Evolutionary conservation across 2,797 vertebrate species (phyloP), one percentile per base, ranked within the genome.

Genomic region (Microctenopoma stevenorrisi): DNA sequence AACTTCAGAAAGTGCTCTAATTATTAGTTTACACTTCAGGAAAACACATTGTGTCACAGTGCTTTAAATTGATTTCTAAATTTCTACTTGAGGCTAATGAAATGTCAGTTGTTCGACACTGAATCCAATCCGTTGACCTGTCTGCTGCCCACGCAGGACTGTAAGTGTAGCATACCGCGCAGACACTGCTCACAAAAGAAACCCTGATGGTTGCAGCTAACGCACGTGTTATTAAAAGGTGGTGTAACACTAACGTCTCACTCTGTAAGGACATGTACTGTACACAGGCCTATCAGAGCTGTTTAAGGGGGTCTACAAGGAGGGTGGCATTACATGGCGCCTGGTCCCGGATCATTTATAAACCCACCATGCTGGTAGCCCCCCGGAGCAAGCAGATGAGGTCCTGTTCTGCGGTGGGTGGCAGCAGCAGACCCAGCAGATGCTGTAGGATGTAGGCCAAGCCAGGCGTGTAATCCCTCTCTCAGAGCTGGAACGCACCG

Each of bases 281-380:
- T 5, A 8, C 14, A 7, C 2, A 63, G 58, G 44, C 33, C 61
- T 26, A 22, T 52, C 15, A 0, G 42, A 35, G 60, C 8, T 14
- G 50, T 59, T 49, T 46, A 7, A 7, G 0, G 61, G 38, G 72
- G 54, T 67, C 54, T 66, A 63, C 70, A 60, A 40, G 1, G 18
- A 38, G 70, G 78, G 83, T 58, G 81, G 75, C 71, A 61, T 70
- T 44, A 68, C 75, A 43, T 88, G 91, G 91, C 88, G 89, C 91
- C 91, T 88, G 78, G 90, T 90, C 83, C 84, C 78, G 89, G 91
- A 91, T 94, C 88, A 92, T 91, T 92, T 92, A 79, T 48, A 35
- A 81, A 81, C 80, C 86, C 86, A 84, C 69, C 78, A 92, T 93
- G 92, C 89, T 89, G 93, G 92, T 91, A 85, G 73, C 76, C 84